Base-by-base conservation (phyloP, 2,113 vertebrate species). In the Syngnathus floridae region DNA sequence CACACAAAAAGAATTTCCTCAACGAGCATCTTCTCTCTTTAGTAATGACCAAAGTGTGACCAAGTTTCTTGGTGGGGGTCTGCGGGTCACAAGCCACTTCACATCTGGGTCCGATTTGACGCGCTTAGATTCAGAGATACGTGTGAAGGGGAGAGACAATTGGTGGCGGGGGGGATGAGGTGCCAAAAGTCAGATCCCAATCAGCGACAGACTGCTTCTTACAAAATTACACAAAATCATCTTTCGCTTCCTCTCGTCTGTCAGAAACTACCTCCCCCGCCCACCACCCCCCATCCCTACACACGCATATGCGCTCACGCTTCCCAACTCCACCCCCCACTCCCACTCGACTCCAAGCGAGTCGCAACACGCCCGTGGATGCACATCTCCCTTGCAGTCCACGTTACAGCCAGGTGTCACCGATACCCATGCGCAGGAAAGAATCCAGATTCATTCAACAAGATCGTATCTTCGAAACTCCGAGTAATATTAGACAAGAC, bases 41-140 rank as follows among this genome's bases (percentile, higher is more conserved):
- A 64, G 51, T 66, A 78, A 78, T 70, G 77, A 69, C 61, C 79
- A 68, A 80, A 75, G 64, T 64, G 37, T 72, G 74, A 79, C 52
- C 70, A 67, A 73, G 21, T 12, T 8, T 4, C 40, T 41, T 12
- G 40, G 6, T 11, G 5, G 36, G 57, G 17, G 74, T 68, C 73
- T 79, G 66, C 79, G 66, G 66, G 75, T 84, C 77, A 67, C 79
- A 70, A 70, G 70, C 71, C 67, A 67, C 74, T 64, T 62, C 63
- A 84, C 87, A 88, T 86, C 83, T 89, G 86, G 73, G 81, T 76
- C 70, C 57, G 65, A 83, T 87, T 82, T 73, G 65, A 65, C 5
- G 52, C 76, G 77, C 62, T 49, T 62, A 66, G 67, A 73, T 72
- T 78, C 51, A 36, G 8, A 54, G 77, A 78, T 74, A 70, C 4